Evolutionary conservation across 2,888 invertebrate genomes (phyloP), one percentile per base, ranked within the genome.

Genomic region (Malthinus seriepunctatus): DNA sequence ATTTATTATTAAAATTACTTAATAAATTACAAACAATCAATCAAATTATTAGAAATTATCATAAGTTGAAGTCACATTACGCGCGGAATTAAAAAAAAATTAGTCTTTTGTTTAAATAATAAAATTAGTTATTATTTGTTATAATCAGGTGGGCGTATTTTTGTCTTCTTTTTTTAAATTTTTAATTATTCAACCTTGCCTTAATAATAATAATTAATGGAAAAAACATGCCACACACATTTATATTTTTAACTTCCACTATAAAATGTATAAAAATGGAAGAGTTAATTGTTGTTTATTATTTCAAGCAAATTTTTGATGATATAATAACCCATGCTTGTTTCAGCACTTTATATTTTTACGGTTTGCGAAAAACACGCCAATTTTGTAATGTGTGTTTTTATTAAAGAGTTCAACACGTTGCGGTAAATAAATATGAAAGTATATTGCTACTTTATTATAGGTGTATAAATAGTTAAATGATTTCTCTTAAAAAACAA

Each of bases 341-440:
- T 23, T 39, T 39, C 12, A 15, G 15, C n/a, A n/a, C 6, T 42
- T 42, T 42, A 10, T 42, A 42, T 42, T 42, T 15, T 42, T 42
- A 42, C 10, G n/a, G 23, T 15, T 46, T 46, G 46, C 46, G 31
- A 46, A 46, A 46, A 12, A 32, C 12, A 15, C 32, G 5, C 8
- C 11, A 35, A 48, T 49, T 48, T 55, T 44, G 55, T 49, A 55
- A 55, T 34, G 8, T 32, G 46, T 38, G 37, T 56, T 45, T 50
- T 32, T 51, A 37, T 56, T 54, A 53, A 44, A 42, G 14, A 51
- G 23, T 35, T 10, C 11, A 10, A n/a, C 45, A 11, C 55, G 55
- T 55, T 49, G 46, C 53, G 49, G 53, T 53, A 33, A 12, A 45
- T 44, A 50, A 50, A 49, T 50, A 53, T 50, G 59, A 59, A 59